These are phyloP conservation scores for Brachionus asplanchnoidis DNA, from an alignment of 1,140 invertebrate genomes.

Conservation along the genomic window DNA sequence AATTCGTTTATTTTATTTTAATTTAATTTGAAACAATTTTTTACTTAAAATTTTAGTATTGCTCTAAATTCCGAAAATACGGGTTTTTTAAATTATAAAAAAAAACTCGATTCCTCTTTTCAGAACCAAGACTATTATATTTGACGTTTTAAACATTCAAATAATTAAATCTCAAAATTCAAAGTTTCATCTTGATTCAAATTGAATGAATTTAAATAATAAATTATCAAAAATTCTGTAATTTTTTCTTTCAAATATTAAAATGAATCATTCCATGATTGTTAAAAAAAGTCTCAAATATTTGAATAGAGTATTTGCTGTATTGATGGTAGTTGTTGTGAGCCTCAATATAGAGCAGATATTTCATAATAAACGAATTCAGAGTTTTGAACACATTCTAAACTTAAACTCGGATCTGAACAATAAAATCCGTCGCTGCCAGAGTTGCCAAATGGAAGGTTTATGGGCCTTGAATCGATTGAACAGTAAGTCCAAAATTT, in stretches of 20 bases:
- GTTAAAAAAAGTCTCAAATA: background rate
- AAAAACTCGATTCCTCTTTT: background rate
- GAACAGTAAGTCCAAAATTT: background rate
- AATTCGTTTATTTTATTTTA: no score
- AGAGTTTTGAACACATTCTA: background rate
- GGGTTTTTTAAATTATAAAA: constrained; percentile 67
- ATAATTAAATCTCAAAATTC: background rate
- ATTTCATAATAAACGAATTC: constrained; percentile 6
- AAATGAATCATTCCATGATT: background rate
- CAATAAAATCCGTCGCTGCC: background rate
- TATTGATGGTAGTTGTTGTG: constrained; percentile 24
- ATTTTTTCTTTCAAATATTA: background rate
- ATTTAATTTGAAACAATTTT: no score
- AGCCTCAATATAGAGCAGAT: constrained; percentile 41
- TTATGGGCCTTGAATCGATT: background rate
- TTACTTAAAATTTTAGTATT: no score
- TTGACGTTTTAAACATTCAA: background rate
- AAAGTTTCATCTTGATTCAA: background rate
- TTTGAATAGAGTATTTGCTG: constrained; percentile 6
- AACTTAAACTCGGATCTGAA: background rate
- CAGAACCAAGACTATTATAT: background rate
- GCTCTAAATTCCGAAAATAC: no score
- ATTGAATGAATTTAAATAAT: background rate
- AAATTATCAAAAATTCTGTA: background rate
- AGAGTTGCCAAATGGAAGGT: background rate